These are phyloP conservation scores for Actinia tenebrosa DNA, from an alignment of 64 coral and sea anemone species.

Conservation along the genomic window DNA sequence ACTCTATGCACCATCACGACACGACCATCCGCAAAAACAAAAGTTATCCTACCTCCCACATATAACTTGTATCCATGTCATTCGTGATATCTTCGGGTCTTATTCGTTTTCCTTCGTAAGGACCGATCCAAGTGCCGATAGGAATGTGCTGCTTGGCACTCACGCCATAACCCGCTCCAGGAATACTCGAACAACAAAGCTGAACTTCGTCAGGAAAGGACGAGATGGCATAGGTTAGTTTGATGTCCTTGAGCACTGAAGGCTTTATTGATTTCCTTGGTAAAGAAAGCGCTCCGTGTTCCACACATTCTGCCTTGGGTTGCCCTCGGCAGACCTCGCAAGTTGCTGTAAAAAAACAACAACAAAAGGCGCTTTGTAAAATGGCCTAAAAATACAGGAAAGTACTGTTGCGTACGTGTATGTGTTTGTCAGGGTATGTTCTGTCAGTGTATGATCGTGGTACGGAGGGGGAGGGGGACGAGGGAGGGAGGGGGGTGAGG, in stretches of 20 bases:
- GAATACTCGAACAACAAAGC: slow-evolving; percentile 59
- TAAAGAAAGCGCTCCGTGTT: neutral
- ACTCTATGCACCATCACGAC: too few species aligned
- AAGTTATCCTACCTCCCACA: slow-evolving; percentile 63
- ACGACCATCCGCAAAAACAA: neutral
- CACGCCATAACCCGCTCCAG: slow-evolving; percentile 62
- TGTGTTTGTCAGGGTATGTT: too few species aligned
- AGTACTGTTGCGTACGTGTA: too few species aligned
- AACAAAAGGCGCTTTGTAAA: too few species aligned
- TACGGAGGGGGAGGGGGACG: neutral
- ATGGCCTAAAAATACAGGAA: neutral
- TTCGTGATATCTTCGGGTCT: slow-evolving; percentile 30
- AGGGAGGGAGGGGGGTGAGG: neutral
- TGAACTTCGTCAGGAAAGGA: slow-evolving; percentile 77
- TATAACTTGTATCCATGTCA: slow-evolving; percentile 44
- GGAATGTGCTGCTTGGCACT: slow-evolving; percentile 71
- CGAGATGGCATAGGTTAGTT: slow-evolving; percentile 47
- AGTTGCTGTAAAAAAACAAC: neutral
- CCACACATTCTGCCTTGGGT: slow-evolving; percentile 7
- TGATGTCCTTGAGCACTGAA: neutral
- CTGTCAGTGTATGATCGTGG: too few species aligned
- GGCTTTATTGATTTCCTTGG: neutral
- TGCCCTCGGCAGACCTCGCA: slow-evolving; percentile 12
- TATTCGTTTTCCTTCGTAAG: slow-evolving; percentile 63
- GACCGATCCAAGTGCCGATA: slow-evolving; percentile 76